Base-by-base conservation (phyloP, 2,113 vertebrate genomes). In the Nothocercus julius region DNA sequence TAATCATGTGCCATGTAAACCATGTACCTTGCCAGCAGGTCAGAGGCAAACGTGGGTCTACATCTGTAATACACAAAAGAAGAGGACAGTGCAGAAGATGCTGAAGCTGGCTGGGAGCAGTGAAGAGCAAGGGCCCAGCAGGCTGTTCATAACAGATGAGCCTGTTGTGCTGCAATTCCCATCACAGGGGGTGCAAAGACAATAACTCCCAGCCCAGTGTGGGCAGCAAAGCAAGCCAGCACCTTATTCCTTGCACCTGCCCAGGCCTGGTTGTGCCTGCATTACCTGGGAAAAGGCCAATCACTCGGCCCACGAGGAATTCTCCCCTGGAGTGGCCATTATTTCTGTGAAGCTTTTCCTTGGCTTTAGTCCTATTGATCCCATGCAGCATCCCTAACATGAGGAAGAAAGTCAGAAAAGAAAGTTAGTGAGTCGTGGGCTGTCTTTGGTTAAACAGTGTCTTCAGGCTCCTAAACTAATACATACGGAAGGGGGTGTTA, bases 401-500 rank as follows among this genome's bases (percentile, higher is more conserved):
- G 5, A 44, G 68, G 67, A 62, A 72, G 58, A 68, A 56, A 82
- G 73, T 79, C 45, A 89, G 64, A 34, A 85, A 86, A 44, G 45
- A 14, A 81, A 88, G 82, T 68, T 73, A 87, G 68, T 7, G 28
- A 85, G 56, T 53, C 3, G 7, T 74, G 70, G 89, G 90, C 82
- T 77, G 74, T 87, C 67, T 89, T 92, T 88, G 78, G 85, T 75
- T 82, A 95, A 96, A 96, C 84, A 92, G 61, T 82, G 56, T 85
- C 85, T 92, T 87, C 94, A 91, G 85, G 84, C 95, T 96, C 91
- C 87, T 24, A 67, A 91, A 93, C 80, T 79, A 95, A 97, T 96
- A 86, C 85, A 86, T 89, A 90, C 63, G 91, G 96, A 96, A 97
- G 94, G 93, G 80, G 91, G 53, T 96, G 70, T 95, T 90, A 96